These are phyloP conservation scores for Chrysemys picta DNA, from an alignment of 2,113 vertebrate species.

Conservation along the genomic window DNA sequence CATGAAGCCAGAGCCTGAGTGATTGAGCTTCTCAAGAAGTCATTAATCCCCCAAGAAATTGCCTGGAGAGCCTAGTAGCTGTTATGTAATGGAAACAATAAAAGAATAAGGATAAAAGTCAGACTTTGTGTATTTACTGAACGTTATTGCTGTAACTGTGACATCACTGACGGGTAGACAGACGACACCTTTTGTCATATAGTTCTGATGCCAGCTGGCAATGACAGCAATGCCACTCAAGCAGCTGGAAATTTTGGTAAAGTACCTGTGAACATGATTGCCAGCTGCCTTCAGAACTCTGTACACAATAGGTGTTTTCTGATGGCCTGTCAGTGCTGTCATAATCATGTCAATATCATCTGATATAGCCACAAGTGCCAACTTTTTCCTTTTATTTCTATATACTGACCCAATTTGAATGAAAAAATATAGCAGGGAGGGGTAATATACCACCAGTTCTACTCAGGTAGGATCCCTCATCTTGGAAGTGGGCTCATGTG, in stretches of 20 bases:
- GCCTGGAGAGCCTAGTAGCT: slow-evolving; percentile 15
- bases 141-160: slow-evolving; percentile 38
- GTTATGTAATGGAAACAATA: slow-evolving; percentile 41
- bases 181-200: slow-evolving; percentile 13
- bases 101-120: slow-evolving; percentile 40
- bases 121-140: slow-evolving; percentile 32
- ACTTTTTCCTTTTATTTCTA: neutral
- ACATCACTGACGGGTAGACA: neutral
- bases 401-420: neutral
- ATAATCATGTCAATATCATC: neutral
- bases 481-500: neutral
- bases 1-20: slow-evolving; percentile 25
- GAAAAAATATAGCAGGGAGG: neutral
- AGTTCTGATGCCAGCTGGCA: slow-evolving; percentile 26
- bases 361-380: neutral
- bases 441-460: neutral
- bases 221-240: slow-evolving; percentile 4
- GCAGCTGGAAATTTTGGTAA: neutral
- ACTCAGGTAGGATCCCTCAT: neutral
- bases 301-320: neutral
- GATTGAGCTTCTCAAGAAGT: slow-evolving; percentile 38
- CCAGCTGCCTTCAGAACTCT: neutral
- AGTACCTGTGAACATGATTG: neutral
- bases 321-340: neutral
- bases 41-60: slow-evolving; percentile 54